phyloP scores from a whole-genome alignment of 2,797 vertebrate species.

The Pantherophis alleghaniensis region DNA sequence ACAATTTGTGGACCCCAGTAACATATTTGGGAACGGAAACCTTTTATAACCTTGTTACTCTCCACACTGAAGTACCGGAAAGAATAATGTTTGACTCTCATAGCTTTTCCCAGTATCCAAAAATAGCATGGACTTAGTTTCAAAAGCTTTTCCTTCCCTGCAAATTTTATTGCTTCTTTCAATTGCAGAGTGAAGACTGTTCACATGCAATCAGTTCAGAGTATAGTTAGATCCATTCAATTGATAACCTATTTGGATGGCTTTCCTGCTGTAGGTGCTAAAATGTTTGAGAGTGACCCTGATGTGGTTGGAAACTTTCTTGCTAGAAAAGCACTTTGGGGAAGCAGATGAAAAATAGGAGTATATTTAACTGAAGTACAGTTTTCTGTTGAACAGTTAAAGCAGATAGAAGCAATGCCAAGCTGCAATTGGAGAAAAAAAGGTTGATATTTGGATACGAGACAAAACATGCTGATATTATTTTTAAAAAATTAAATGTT shows the following conservation, averaged over 20 bases:
- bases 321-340: conserved; percentile 58
- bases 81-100: conserved; percentile 53
- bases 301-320: conserved; percentile 63
- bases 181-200: conserved; percentile 54
- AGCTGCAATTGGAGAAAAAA: neutral
- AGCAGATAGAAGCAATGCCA: conserved; percentile 18
- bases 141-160: conserved; percentile 58
- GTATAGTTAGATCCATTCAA: conserved; percentile 46
- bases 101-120: conserved; percentile 75
- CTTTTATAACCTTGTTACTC: conserved; percentile 83
- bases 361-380: conserved; percentile 39
- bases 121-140: conserved; percentile 74
- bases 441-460: conserved; percentile 21
- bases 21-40: conserved; percentile 98
- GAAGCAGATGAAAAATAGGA: conserved; percentile 57
- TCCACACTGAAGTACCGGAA: conserved; percentile 56
- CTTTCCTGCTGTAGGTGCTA: conserved; percentile 51
- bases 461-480: conserved; percentile 44
- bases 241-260: conserved; percentile 59
- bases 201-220: conserved; percentile 39
- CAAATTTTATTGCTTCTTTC: conserved; percentile 54
- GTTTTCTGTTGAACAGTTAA: conserved; percentile 42
- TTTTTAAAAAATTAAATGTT: conserved; percentile 52
- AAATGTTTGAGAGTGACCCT: conserved; percentile 64
- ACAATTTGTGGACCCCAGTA: conserved; percentile 93